These are phyloP conservation scores for Pimpla rufipes DNA, from an alignment of 2,888 invertebrate genomes.

Conservation along the genomic window DNA sequence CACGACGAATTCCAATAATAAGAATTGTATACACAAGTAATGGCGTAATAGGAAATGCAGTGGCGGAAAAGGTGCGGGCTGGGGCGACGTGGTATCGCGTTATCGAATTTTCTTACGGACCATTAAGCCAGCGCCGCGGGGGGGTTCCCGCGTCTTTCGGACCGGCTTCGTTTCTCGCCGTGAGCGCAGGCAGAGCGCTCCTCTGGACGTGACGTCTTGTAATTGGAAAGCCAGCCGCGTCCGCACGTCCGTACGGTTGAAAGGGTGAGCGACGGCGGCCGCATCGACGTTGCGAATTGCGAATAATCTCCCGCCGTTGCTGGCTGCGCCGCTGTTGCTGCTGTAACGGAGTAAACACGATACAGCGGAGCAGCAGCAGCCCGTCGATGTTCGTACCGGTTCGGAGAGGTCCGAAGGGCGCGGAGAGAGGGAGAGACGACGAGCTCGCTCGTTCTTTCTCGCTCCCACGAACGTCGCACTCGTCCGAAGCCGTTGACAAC, in stretches of 20 bases:
- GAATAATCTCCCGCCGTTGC: conserved; percentile 44
- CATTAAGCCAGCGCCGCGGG: conserved; percentile 65
- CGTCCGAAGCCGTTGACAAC: conserved; percentile 34
- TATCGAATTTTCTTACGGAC: conserved; percentile 66
- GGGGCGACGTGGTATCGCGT: conserved; percentile 5
- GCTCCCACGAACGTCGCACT: conserved; percentile 29
- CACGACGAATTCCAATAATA: neutral
- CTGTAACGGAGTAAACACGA: conserved; percentile 3
- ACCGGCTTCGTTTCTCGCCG: neutral
- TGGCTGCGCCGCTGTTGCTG: neutral
- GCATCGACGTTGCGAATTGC: conserved; percentile 31
- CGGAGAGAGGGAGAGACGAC: neutral
- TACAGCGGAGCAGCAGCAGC: neutral
- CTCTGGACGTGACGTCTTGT: conserved; percentile 68
- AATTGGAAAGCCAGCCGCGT: conserved; percentile 64
- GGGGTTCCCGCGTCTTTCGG: conserved; percentile 58
- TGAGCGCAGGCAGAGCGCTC: conserved; percentile 28
- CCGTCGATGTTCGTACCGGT: neutral
- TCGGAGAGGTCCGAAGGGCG: conserved; percentile 5
- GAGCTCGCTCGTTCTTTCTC: conserved; percentile 12
- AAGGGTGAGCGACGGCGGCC: conserved; percentile 54
- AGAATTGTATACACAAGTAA: conserved; percentile 3
- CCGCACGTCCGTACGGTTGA: conserved; percentile 60
- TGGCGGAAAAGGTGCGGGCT: neutral
- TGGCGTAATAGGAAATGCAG: neutral